Conservation (phyloP, 2,888 invertebrate genomes). For the Lithophane semibrunnea region DNA sequence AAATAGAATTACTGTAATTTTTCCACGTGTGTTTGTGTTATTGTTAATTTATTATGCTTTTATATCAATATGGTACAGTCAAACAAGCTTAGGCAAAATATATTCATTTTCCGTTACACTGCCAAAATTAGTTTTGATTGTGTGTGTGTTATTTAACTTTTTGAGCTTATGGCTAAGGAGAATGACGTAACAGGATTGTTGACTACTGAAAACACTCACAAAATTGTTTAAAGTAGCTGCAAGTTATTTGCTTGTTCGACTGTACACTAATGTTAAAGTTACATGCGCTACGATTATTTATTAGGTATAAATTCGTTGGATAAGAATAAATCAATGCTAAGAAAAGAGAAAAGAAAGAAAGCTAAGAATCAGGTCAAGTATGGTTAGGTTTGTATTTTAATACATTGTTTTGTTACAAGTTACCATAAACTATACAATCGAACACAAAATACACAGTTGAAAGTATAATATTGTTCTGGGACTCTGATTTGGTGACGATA, state of each 20-base stretch:
- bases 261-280: conserved; percentile 1
- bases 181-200: too few species aligned
- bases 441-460: conserved; percentile 19
- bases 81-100: too few species aligned
- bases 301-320: conserved; percentile 34
- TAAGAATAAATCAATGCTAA: conserved; percentile 1
- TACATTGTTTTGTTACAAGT: conserved; percentile 1
- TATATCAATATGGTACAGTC: conserved; percentile 30
- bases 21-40: conserved; percentile 43
- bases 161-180: too few species aligned
- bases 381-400: neutral
- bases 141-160: too few species aligned
- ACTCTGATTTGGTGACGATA: neutral
- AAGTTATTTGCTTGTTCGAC: too few species aligned
- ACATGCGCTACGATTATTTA: conserved; percentile 40
- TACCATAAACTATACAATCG: neutral
- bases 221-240: too few species aligned
- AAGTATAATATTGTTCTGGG: neutral
- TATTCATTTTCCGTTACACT: too few species aligned
- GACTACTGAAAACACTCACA: too few species aligned
- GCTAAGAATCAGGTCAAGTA: conserved; percentile 13
- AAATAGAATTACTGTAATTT: conserved; percentile 42
- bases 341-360: too few species aligned
- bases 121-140: too few species aligned
- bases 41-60: conserved; percentile 36